Evolutionary conservation across 2,797 vertebrate species (phyloP).

Genomic region (Danio kyathit): DNA sequence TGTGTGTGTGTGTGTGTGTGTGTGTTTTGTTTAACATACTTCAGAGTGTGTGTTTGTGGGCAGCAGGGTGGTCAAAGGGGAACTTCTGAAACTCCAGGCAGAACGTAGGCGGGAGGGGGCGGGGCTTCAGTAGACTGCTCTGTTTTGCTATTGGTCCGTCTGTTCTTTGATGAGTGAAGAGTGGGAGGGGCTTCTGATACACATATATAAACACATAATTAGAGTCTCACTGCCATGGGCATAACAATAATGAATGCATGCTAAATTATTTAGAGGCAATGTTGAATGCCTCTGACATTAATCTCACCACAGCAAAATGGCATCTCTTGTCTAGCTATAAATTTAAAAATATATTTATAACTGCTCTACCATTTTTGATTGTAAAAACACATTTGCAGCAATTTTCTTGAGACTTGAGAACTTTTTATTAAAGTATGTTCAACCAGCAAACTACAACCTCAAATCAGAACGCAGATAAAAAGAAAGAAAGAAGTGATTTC

Average conservation of each 20-base stretch:
- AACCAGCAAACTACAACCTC: too few relatives aligned
- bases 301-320: too few relatives aligned
- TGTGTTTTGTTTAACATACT: constrained; percentile 62
- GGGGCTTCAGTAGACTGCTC: constrained; percentile 74
- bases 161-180: constrained; percentile 73
- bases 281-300: background rate
- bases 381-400: too few relatives aligned
- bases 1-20: constrained; percentile 66
- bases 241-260: background rate
- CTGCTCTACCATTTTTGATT: too few relatives aligned
- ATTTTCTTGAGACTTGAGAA: too few relatives aligned
- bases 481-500: too few relatives aligned
- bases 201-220: background rate
- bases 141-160: constrained; percentile 78
- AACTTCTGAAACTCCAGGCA: constrained; percentile 81
- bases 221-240: background rate
- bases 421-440: too few relatives aligned
- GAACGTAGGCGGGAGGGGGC: constrained; percentile 81
- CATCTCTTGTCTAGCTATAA: too few relatives aligned
- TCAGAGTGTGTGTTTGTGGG: constrained; percentile 78
- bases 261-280: background rate
- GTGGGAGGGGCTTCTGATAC: constrained; percentile 67
- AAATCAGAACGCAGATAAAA: too few relatives aligned
- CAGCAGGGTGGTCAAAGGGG: constrained; percentile 81
- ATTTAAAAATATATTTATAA: too few relatives aligned